phyloP scores from a whole-genome alignment of 2,888 invertebrate species.

The Lampropteryx suffumata region DNA sequence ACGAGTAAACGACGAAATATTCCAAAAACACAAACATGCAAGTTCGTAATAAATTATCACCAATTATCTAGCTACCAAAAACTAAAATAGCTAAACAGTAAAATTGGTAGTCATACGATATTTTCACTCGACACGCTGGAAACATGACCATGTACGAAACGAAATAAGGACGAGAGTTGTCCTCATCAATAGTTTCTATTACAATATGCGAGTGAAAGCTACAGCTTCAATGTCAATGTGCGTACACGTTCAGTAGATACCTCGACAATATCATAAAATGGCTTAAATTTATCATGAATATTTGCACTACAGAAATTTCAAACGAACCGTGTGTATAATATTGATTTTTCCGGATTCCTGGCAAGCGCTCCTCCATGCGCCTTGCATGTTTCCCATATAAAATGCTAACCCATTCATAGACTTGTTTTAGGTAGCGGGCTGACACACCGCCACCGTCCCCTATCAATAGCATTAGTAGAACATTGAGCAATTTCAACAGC shows the following conservation, averaged over 20 bases:
- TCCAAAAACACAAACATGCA: too few species aligned
- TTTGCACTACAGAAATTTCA: not conserved
- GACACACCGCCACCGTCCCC: slow-evolving; percentile 11
- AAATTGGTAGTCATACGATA: not conserved
- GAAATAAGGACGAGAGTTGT: not conserved
- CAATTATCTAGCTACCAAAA: too few species aligned
- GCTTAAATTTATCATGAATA: too few species aligned
- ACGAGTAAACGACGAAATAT: too few species aligned
- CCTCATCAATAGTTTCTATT: not conserved
- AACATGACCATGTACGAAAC: not conserved
- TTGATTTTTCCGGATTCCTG: slow-evolving; percentile 61
- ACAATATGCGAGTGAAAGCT: not conserved
- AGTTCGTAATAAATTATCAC: too few species aligned
- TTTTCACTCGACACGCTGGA: too few species aligned
- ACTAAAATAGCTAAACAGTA: too few species aligned
- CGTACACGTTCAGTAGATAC: not conserved
- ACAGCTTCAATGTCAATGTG: slow-evolving; percentile 3
- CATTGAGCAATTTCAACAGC: slow-evolving; percentile 3
- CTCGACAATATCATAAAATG: too few species aligned
- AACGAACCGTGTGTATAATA: slow-evolving; percentile 39
- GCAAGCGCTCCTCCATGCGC: slow-evolving; percentile 66
- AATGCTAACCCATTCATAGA: slow-evolving; percentile 41
- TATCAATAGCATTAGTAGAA: slow-evolving; percentile 11
- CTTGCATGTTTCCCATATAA: slow-evolving; percentile 35
- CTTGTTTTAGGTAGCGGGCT: slow-evolving; percentile 11